Evolutionary conservation across 2,888 invertebrate genomes (phyloP).

Genomic region (Ormyrus labotus): DNA sequence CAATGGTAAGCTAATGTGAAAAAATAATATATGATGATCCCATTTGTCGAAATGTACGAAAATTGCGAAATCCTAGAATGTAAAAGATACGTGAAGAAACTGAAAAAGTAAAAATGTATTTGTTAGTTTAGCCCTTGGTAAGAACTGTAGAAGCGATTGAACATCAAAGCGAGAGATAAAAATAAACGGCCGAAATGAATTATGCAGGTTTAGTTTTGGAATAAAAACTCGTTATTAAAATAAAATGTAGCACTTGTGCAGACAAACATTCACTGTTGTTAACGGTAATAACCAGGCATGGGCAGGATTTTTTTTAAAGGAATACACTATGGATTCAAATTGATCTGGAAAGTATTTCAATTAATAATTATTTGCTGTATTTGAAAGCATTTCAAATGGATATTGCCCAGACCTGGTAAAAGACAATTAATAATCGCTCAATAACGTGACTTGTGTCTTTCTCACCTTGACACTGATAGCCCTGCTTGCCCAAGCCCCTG

Average conservation of each 20-base stretch:
- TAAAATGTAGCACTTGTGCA: constrained; percentile 46
- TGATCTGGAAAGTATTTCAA: no score
- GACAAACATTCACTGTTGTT: constrained; percentile 47
- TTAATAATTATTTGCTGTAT: no score
- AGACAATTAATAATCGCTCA: constrained; percentile 55
- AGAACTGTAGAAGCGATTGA: constrained; percentile 41
- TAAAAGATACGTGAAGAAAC: constrained; percentile 28
- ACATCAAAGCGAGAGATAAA: constrained; percentile 38
- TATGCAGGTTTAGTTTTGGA: background rate
- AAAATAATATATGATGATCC: constrained; percentile 33
- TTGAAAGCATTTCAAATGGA: no score
- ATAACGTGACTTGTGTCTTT: constrained; percentile 75
- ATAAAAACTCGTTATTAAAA: constrained; percentile 34
- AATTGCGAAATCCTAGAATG: constrained; percentile 17
- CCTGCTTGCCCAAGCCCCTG: constrained; percentile 98
- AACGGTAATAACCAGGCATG: constrained; percentile 53
- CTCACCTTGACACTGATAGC: constrained; percentile 97
- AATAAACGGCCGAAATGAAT: constrained; percentile 21
- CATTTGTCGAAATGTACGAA: constrained; percentile 22
- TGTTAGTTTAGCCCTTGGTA: constrained; percentile 52
- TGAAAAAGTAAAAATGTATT: constrained; percentile 45
- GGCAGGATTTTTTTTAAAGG: constrained; percentile 14
- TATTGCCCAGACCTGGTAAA: constrained; percentile 54
- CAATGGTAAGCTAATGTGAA: constrained; percentile 12
- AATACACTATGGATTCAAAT: no score